Base-by-base conservation (phyloP, 2,113 vertebrate genomes). In the Caracal caracal region DNA sequence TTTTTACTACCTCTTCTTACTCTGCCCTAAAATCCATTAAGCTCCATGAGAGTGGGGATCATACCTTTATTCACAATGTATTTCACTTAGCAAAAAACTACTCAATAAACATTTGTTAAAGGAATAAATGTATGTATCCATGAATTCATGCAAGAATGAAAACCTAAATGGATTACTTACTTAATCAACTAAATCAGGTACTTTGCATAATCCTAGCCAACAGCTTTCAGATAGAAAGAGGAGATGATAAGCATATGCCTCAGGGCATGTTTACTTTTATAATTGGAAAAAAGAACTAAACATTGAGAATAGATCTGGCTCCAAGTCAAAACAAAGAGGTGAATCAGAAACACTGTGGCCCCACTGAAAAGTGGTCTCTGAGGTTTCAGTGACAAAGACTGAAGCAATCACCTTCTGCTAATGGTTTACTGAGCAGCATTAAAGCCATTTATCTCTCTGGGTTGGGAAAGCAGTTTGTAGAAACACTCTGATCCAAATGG, bases 31-130 rank as follows among this genome's bases (percentile, higher is more conserved):
- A 93, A 81, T 78, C 59, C 33, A 88, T 59, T 91, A 59, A 43
- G 30, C 13, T 16, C 33, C 1, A 30, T 22, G 13, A 61, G 66
- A n/a, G 7, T 78, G 8, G 19, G 3, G 20, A 65, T 71, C 30
- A 63, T 30, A 76, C 10, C 3, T 92, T 92, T 94, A 88, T 88
- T 95, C 73, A 94, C 3, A 93, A 66, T 65, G 43, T 33, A 85
- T 24, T 66, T 78, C 70, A 81, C 16, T 87, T 75, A 71, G 35
- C 16, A 59, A 91, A 88, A 85, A 95, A 35, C 28, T 56, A 53
- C 28, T 91, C 49, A 70, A 63, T 87, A 81, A 88, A 65, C 9
- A 85, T 81, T 96, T 56, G 5, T 65, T 86, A 85, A 92, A 93
- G 35, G n/a, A n/a, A 84, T 87, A 79, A 90, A 84, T n/a, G 28